Base-by-base conservation (phyloP, 2,888 invertebrate genomes). In the Ichneumon xanthorius region DNA sequence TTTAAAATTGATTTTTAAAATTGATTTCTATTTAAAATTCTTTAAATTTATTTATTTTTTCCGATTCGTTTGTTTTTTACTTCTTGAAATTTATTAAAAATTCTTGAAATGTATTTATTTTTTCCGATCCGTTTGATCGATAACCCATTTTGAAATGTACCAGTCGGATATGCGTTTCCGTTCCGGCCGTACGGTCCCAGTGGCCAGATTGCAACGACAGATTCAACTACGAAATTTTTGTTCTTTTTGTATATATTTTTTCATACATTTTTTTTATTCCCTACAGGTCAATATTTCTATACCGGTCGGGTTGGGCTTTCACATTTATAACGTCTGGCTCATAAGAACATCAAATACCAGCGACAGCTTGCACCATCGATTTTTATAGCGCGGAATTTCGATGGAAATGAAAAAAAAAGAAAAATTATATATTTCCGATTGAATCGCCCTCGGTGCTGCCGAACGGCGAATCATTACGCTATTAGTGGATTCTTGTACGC, bases 401-500 rank as follows among this genome's bases (percentile, higher is more conserved):
- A 48, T 48, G 45, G 45, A 48, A 16, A 48, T 48, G 40, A 40
- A 30, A 53, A 72, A 79, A 75, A 48, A 33, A 55, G 61, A 76
- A 75, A 81, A 76, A 72, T n/a, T 3, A 1, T 58, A 58, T 58
- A 58, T 22, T 58, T 53, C 58, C 61, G 58, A 82, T 45, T 16
- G 70, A 76, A 76, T 61, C 63, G 19, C 14, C 61, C 79, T 73
- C 48, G 70, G 70, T 68, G 67, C 61, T 65, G 79, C 71, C 65
- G 73, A 73, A 80, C 85, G 71, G 48, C 77, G 76, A 87, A 85
- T 88, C 83, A 79, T 88, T 85, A 84, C 67, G 45, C 67, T 80
- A 82, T 77, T 58, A 72, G 71, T 33, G 76, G 48, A 82, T 55
- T 68, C 76, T 72, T 72, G 58, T 58, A 68, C 58, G 63, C 16